A percentile compares a stretch with the other conserved stretches of the same genome.
phyloP scores from a whole-genome alignment of 2,113 vertebrate species.

The Morone chrysops region DNA sequence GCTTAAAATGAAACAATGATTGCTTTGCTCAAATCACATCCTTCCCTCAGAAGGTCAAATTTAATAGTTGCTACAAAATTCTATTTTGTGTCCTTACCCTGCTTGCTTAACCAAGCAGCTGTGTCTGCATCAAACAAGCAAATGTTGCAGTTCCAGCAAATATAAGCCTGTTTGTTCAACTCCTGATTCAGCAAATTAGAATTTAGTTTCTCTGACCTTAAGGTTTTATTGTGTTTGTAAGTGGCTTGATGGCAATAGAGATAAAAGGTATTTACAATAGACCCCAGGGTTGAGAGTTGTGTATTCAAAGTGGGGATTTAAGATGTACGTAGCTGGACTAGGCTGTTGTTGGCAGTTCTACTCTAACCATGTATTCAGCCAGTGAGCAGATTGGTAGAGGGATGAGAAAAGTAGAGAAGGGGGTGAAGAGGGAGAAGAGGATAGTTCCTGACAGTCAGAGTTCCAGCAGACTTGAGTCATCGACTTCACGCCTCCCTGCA shows the following conservation, averaged over 20 bases:
- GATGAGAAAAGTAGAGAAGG: background rate
- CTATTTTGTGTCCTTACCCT: background rate
- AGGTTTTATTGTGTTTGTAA: background rate
- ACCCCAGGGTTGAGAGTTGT: background rate
- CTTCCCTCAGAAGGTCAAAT: background rate
- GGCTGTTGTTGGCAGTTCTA: background rate
- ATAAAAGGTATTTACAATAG: background rate
- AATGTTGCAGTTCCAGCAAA: background rate
- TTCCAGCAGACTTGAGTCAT: conserved; percentile 47
- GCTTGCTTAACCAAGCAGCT: background rate
- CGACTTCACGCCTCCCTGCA: conserved; percentile 21
- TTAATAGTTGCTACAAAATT: background rate
- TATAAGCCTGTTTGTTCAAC: background rate
- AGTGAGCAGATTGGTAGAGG: background rate
- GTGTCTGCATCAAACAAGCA: background rate
- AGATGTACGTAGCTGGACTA: background rate
- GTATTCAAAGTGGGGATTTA: background rate
- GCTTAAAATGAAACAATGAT: background rate
- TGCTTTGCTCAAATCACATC: background rate
- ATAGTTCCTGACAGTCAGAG: conserved; percentile 22
- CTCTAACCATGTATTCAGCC: background rate
- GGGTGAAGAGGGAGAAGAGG: background rate
- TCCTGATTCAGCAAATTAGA: background rate
- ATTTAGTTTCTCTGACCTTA: background rate
- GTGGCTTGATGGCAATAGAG: background rate